phyloP scores from a whole-genome alignment of 1,140 invertebrate species.

The Rhopalosiphum padi region DNA sequence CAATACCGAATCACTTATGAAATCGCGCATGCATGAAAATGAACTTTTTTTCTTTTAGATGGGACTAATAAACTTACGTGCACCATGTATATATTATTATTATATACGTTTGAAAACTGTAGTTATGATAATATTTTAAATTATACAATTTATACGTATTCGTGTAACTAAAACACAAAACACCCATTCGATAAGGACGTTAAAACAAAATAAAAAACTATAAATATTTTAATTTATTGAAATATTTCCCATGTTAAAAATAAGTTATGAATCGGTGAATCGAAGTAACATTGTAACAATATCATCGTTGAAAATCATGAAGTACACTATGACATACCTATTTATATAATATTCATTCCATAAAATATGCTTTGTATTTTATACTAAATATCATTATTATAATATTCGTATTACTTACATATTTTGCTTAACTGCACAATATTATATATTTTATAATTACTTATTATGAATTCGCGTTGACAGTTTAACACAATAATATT shows the following conservation, averaged over 20 bases:
- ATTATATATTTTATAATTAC: not conserved
- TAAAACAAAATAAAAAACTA: not conserved
- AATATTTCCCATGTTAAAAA: not conserved
- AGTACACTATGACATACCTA: not conserved
- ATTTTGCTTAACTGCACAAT: not conserved
- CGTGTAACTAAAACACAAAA: not conserved
- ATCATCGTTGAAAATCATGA: not conserved
- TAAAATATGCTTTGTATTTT: not conserved
- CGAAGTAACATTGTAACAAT: not conserved
- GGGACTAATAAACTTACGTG: not conserved
- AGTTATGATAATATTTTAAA: not conserved
- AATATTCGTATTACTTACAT: not conserved
- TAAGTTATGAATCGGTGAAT: not conserved
- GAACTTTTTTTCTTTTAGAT: not conserved
- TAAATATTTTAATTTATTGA: not conserved
- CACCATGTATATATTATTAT: not conserved
- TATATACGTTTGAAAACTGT: not conserved
- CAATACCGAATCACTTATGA: not conserved
- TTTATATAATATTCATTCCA: not conserved
- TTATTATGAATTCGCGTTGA: not conserved
- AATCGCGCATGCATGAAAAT: not conserved
- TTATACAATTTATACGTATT: not conserved
- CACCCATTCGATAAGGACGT: not conserved
- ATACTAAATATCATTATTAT: not conserved
- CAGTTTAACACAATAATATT: not conserved